Base-by-base conservation (phyloP, 2,888 invertebrate genomes). In the Boloria euphrosyne region DNA sequence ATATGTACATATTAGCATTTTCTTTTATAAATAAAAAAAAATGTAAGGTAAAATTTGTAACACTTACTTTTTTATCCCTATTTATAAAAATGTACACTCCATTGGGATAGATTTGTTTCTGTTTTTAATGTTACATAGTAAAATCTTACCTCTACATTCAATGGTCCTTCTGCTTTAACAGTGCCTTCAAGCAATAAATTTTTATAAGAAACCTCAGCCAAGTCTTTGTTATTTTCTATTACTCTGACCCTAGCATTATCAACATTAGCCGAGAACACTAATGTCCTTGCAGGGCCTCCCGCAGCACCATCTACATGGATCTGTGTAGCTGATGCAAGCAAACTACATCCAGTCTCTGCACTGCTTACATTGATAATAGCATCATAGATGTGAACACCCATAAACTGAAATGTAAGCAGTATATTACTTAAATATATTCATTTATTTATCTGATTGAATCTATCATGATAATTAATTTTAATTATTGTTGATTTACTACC, bases 331-430 rank as follows among this genome's bases (percentile, higher is more conserved):
- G 95, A 95, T 3, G 95, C 95, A 76, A 95, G 95, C 3, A 96
- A 87, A 27, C 95, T 89, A 94, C 95, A 96, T 10, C 95, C 95
- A 22, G 94, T 94, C 57, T 94, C 94, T 66, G 93, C 92, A 2
- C 76, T 78, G 66, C 76, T 80, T 17, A 89, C 76, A 2, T 76
- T 86, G 1, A 87, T 94, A 89, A 81, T 94, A 80, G 81, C 96
- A 89, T 96, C 95, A 79, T 95, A 95, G 63, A 97, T 93, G 80
- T 97, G 96, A 18, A 97, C 94, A 13, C 97, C 96, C 95, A 97
- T 96, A 82, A 97, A 97, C 96, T 97, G 83, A 53, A 67, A 65
- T 4, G 7, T 31, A 14, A 27, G 13, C 13, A 27, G 16, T 44
- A 27, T 46, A n/a, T 22, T 10, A 10, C 46, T 38, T 43, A 43